phyloP scores from a whole-genome alignment of 2,113 vertebrate genomes.

The Galeopterus variegatus region DNA sequence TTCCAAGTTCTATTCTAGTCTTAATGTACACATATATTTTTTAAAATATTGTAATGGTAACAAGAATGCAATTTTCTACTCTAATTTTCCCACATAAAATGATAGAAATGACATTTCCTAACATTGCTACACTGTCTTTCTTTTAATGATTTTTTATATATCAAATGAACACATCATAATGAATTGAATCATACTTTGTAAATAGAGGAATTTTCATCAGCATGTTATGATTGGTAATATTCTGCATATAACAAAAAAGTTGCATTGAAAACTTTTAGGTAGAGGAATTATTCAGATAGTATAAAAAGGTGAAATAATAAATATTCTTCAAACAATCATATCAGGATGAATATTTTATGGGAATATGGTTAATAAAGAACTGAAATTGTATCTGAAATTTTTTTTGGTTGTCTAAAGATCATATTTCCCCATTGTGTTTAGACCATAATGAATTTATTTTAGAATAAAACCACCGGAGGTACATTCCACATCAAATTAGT shows the following conservation, averaged over 20 bases:
- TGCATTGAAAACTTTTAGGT: slow-evolving; percentile 28
- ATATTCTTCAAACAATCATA: slow-evolving; percentile 25
- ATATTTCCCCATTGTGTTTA: slow-evolving; percentile 31
- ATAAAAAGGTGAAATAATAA: slow-evolving; percentile 35
- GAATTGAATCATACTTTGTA: slow-evolving; percentile 22
- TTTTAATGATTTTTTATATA: slow-evolving; percentile 3
- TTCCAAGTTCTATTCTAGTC: neutral
- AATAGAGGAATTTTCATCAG: slow-evolving; percentile 6
- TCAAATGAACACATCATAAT: neutral
- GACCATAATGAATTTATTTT: neutral
- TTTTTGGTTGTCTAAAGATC: neutral
- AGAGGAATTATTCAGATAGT: neutral
- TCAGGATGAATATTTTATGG: neutral
- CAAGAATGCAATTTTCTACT: neutral
- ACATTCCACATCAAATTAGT: neutral
- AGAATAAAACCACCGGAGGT: neutral
- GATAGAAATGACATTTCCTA: neutral
- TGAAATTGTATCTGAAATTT: slow-evolving; percentile 1
- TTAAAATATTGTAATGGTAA: neutral
- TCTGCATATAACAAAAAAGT: neutral
- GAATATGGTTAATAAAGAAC: slow-evolving; percentile 1
- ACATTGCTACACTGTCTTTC: neutral
- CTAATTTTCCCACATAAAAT: neutral
- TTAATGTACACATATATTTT: neutral
- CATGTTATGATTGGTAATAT: neutral